Base-by-base conservation (phyloP, 2,797 vertebrate species). In the Malacoraja senta region DNA sequence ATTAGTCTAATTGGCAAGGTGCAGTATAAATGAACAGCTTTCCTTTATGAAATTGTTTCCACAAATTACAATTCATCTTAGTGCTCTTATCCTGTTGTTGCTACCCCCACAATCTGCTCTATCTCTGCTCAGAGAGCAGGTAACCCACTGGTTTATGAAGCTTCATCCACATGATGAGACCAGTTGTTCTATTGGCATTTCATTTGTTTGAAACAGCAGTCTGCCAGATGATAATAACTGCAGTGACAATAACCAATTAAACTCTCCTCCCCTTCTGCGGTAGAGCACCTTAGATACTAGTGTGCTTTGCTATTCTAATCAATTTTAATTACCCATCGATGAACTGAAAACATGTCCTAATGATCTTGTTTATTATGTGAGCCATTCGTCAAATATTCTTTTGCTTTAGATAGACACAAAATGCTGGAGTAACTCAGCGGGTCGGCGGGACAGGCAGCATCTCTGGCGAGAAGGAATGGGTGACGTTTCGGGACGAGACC, bases 321-420 rank as follows among this genome's bases (percentile, higher is more conserved):
- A 88, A 35, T 68, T 88, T 68, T 88, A 78, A 35, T 78, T 78
- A 78, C n/a, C n/a, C 15, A 35, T 88, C 8, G 32, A 88, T 88
- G 32, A 88, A 35, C n/a, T 88, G 61, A 68, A 88, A 88, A 24
- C 35, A 68, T 68, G n/a, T 88, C 8, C 15, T 88, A 35, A 21
- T 68, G 58, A 86, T 65, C 17, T n/a, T 68, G 17, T 63, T 88
- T 19, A 88, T 65, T 19, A 0, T n/a, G 71, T 74, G 19, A 65
- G 21, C 0, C 6, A 63, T 68, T 21, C 19, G 26, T 68, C 19
- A 61, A 12, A 13, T 61, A 53, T 17, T 21, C 3, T 44, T 68
- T 9, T 84, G 53, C 61, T 29, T 29, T 21, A 29, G 32, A 26
- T 29, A 1, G 8, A 29, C 81, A 84, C 53, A 84, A 53, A 53